Evolutionary conservation across 2,888 invertebrate species (phyloP), one percentile per base, ranked within the genome.

Genomic region (Temnothorax rugatulus): DNA sequence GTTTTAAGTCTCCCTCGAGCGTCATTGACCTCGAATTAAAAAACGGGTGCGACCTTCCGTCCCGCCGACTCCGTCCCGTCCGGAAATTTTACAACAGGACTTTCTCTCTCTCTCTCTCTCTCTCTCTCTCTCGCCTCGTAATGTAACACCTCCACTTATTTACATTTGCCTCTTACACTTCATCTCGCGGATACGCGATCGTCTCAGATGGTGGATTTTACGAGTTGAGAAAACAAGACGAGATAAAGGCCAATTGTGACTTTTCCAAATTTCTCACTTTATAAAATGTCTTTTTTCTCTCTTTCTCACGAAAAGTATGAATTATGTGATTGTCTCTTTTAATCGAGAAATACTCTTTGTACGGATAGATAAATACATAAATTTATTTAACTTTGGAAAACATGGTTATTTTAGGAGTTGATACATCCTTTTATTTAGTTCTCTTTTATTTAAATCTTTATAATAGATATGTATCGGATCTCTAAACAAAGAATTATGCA

Each of bases 1-100:
- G 88, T 88, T 90, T 89, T 86, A 86, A 87, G 84, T 89, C 87
- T 89, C 89, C 87, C 89, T 89, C 88, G 89, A 88, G 91, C 76
- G 87, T 88, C 87, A 90, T 87, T 90, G 90, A 91, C 90, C 90
- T 87, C 90, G 88, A 91, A 91, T 90, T 90, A 87, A 88, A 90
- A 73, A 86, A 79, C 81, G 82, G 77, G 82, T 66, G 77, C 90
- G 84, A 86, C 86, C 89, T 88, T 69, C 75, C 61, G 52, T 64
- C 38, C 61, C 50, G 63, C 61, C 47, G 59, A 61, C 63, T 71
- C 87, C 83, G 83, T 61, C 59, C 79, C 84, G 89, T 61, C 47
- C 79, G 86, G 59, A 86, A 85, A 89, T 69, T 89, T 86, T 69
- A 84, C 89, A 69, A 68, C 69, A 73, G 21, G 59, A 75, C 57